Conservation (phyloP, 2,888 invertebrate species). For the Sepioteuthis lessoniana region DNA sequence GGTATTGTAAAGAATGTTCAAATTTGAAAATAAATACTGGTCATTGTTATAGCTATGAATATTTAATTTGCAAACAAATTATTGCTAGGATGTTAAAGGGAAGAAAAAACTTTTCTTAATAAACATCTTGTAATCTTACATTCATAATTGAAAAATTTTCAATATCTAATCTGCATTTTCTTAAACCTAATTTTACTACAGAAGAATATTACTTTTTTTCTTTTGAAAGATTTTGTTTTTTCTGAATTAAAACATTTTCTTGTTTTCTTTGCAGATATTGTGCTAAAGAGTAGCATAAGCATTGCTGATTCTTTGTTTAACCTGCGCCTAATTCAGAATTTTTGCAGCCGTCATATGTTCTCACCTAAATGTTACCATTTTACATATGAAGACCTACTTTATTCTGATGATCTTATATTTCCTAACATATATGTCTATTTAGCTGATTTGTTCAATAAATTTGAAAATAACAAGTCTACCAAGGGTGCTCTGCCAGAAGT, state of each 20-base stretch:
- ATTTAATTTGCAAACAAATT: no score
- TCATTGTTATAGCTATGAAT: not conserved
- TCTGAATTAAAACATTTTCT: not conserved
- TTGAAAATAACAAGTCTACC: constrained; percentile 84
- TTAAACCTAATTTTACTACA: no score
- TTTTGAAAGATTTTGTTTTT: not conserved
- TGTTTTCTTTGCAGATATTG: constrained; percentile 72
- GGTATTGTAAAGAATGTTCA: no score
- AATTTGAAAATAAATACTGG: not conserved
- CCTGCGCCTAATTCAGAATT: constrained; percentile 88
- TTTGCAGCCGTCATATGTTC: constrained; percentile 85
- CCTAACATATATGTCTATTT: constrained; percentile 92
- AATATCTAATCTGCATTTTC: not conserved
- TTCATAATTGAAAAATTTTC: not conserved
- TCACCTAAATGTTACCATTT: constrained; percentile 93
- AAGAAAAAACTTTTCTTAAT: no score
- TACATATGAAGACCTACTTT: constrained; percentile 95
- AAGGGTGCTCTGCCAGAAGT: not conserved
- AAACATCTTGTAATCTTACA: no score
- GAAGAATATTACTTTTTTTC: no score
- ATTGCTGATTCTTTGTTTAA: constrained; percentile 94
- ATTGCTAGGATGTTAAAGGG: no score
- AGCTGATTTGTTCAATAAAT: constrained; percentile 92
- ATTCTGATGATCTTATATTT: constrained; percentile 92
- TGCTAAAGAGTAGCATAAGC: constrained; percentile 80